Base-by-base conservation (phyloP, 1,140 invertebrate genomes). In the Gonatopus flavifemur region DNA sequence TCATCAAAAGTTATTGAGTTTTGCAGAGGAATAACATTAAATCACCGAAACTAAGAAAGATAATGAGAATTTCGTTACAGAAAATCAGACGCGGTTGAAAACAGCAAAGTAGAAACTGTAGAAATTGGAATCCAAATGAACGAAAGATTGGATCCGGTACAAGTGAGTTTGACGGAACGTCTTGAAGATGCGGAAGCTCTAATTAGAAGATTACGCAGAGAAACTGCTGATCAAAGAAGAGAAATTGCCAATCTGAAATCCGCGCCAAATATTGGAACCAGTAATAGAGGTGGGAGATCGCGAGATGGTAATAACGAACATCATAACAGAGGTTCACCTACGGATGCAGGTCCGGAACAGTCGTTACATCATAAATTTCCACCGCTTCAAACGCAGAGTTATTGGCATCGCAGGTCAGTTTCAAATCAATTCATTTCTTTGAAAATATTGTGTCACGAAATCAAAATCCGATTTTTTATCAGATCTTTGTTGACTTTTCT, bases 161-260 rank as follows among this genome's bases (percentile, higher is more conserved):
- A 84, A 77, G 59, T 50, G 3, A 70, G 73, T 46, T 57, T 80
- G 15, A 53, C 67, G 19, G 49, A 58, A 2, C 74, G 76, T 58
- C 72, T 88, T 20, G 82, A 84, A 49, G 84, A 86, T 56, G 84
- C 85, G 4, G 85, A 89, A 66, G 80, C 81, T 8, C 76, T 88
- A 47, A 82, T 88, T 43, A 81, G 84, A 64, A 74, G 81, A 46
- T 78, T 88, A 58, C 81, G 82, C 19, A 80, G 80, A 33, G 84
- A 87, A 69, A 86, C 85, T 57, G 83, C 84, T 42, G 83, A 87
- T 55, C 82, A 87, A 62, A 82, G 82, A 47, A 82, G 83, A 71
- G 86, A 88, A 76, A 83, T 86, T 72, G 67, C 81, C 50, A 67
- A 70, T 49, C 73, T 82, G 66, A 78, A 80, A 49, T 65, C 71